Evolutionary conservation across 2,113 vertebrate species (phyloP).

Genomic region (Leuciscus idus): DNA sequence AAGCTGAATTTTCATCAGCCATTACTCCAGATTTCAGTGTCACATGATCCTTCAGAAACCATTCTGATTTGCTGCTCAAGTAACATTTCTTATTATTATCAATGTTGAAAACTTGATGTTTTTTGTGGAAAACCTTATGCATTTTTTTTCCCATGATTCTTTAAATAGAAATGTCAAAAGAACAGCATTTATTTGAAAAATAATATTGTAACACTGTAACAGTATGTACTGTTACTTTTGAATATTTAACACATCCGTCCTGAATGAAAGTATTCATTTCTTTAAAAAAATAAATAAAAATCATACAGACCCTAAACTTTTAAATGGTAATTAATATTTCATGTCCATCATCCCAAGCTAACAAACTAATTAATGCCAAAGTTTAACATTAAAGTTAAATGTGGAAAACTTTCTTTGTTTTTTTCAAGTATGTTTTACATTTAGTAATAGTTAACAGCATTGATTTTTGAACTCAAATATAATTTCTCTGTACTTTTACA

Average conservation of each 20-base stretch:
- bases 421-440: neutral
- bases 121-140: neutral
- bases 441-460: too few species aligned
- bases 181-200: neutral
- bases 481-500: neutral
- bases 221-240: neutral
- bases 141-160: neutral
- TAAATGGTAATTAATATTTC: neutral
- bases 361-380: too few species aligned
- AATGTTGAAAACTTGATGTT: neutral
- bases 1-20: too few species aligned
- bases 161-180: neutral
- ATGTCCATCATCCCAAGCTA: too few species aligned
- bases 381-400: neutral
- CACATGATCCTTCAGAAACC: too few species aligned
- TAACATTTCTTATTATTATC: too few species aligned
- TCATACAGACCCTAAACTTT: neutral
- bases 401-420: neutral
- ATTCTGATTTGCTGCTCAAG: too few species aligned
- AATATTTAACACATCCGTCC: neutral
- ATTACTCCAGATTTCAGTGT: too few species aligned
- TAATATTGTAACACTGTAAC: neutral
- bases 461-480: neutral
- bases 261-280: neutral
- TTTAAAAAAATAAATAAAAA: too few species aligned